phyloP scores from a whole-genome alignment of 64 coral and sea anemone genomes.

The Platygyra sinensis region DNA sequence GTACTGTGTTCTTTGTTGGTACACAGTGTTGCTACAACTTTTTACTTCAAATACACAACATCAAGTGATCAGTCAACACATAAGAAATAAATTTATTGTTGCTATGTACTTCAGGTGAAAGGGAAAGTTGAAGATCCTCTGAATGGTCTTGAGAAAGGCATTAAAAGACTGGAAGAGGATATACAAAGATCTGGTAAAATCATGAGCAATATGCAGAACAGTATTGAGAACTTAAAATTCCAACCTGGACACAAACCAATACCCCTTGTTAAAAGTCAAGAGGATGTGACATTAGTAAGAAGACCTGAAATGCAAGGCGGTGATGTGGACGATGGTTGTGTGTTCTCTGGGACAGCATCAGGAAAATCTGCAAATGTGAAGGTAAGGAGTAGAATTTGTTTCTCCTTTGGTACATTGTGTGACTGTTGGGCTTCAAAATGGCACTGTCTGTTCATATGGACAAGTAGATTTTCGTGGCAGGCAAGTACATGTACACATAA shows the following conservation, averaged over 20 bases:
- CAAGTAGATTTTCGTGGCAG: too few species aligned
- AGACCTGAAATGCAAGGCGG: not conserved
- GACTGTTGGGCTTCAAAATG: not conserved
- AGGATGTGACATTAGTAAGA: not conserved
- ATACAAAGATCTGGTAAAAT: conserved; percentile 82
- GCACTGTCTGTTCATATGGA: too few species aligned
- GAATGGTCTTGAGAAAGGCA: conserved; percentile 75
- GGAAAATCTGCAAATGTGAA: conserved; percentile 93
- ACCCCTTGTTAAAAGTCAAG: not conserved
- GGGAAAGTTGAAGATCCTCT: conserved; percentile 84
- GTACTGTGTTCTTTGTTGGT: too few species aligned
- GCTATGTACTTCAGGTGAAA: conserved; percentile 52
- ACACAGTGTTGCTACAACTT: too few species aligned
- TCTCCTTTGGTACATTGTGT: not conserved
- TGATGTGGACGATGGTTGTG: conserved; percentile 84
- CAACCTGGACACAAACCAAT: not conserved
- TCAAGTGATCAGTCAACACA: too few species aligned
- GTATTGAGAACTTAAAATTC: conserved; percentile 54
- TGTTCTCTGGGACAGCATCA: conserved; percentile 75
- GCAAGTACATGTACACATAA: too few species aligned
- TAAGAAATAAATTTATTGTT: not conserved
- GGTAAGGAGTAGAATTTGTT: conserved; percentile 39
- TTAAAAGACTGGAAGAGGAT: conserved; percentile 70
- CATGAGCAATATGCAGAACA: conserved; percentile 68
- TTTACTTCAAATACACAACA: too few species aligned